phyloP scores from a whole-genome alignment of 2,113 vertebrate species.

The Crotalus viridis region DNA sequence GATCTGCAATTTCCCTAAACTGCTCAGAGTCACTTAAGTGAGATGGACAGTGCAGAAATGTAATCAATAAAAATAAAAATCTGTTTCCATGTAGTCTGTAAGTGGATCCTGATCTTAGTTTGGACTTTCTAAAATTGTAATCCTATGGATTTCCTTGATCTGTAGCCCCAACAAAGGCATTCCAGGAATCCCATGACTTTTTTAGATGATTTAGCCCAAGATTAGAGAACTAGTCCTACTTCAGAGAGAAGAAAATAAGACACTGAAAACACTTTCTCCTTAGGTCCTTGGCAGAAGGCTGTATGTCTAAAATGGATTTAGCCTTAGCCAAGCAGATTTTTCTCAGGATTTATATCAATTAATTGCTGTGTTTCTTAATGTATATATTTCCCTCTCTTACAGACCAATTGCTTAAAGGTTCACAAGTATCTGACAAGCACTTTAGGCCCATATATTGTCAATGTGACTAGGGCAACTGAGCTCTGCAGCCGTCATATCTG shows the following conservation, averaged over 20 bases:
- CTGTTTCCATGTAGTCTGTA: not conserved
- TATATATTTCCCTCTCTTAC: not conserved
- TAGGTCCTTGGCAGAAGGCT: not conserved
- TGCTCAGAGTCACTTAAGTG: not conserved
- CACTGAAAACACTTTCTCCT: not conserved
- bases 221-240: not conserved
- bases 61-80: not conserved
- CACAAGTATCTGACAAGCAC: slow-evolving; percentile 69
- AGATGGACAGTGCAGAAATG: not conserved
- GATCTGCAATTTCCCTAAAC: not conserved
- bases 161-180: not conserved
- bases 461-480: slow-evolving; percentile 75
- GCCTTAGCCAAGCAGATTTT: not conserved
- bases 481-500: slow-evolving; percentile 73
- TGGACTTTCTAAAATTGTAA: not conserved
- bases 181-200: not conserved
- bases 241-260: not conserved
- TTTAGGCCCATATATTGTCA: slow-evolving; percentile 77
- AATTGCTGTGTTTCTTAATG: not conserved
- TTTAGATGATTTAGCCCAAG: not conserved
- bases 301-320: not conserved
- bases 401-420: slow-evolving; percentile 71
- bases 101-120: not conserved
- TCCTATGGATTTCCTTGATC: not conserved
- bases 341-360: not conserved